These are phyloP conservation scores for Apogon hyalosoma DNA, from an alignment of 2,797 vertebrate species.

Conservation along the genomic window DNA sequence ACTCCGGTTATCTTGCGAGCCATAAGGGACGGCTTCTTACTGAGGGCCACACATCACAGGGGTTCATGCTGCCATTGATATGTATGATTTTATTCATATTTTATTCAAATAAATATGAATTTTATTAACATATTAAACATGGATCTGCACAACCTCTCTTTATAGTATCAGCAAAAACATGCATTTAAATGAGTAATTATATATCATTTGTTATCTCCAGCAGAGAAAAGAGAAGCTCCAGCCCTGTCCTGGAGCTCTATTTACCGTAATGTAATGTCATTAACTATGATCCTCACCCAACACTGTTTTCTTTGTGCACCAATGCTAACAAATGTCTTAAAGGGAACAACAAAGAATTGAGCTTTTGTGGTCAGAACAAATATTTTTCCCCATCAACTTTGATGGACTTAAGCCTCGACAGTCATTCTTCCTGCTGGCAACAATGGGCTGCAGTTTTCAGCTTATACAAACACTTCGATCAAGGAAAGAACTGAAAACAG, in stretches of 20 bases:
- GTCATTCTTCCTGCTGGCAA: constrained; percentile 22
- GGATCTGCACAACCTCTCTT: constrained; percentile 13
- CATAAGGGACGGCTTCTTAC: constrained; percentile 37
- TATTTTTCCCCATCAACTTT: constrained; percentile 39
- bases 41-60: constrained; percentile 41
- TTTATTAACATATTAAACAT: constrained; percentile 52
- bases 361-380: constrained; percentile 16
- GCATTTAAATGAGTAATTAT: constrained; percentile 63
- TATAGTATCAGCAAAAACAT: constrained; percentile 36
- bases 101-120: constrained; percentile 41
- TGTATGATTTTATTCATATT: constrained; percentile 48
- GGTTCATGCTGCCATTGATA: constrained; percentile 13
- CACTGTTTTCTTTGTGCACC: constrained; percentile 7
- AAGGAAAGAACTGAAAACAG: constrained; percentile 19
- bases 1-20: constrained; percentile 38
- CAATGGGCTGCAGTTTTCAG: constrained; percentile 21
- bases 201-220: constrained; percentile 33
- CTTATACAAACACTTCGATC: constrained; percentile 22
- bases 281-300: constrained; percentile 1
- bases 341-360: constrained; percentile 37
- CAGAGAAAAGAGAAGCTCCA: constrained; percentile 16
- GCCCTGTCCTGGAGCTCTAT: neutral
- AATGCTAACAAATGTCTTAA: constrained; percentile 20
- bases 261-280: constrained; percentile 5
- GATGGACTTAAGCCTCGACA: constrained; percentile 15